A percentile compares a stretch with the other conserved stretches of the same genome.
Evolutionary conservation across 2,888 invertebrate genomes (phyloP).

Genomic region (Cephus pygmeus): DNA sequence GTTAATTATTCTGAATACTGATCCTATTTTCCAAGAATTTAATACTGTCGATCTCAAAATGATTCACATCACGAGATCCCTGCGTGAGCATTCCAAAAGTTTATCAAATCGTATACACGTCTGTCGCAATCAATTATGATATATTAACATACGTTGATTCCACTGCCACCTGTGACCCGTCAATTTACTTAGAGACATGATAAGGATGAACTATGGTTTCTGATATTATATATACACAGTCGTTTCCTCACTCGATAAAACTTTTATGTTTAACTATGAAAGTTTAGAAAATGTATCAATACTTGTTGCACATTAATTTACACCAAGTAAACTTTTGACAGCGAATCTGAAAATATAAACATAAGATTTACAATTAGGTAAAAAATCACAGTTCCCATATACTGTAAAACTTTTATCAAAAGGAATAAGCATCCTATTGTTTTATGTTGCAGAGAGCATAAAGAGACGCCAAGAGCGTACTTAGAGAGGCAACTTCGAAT

Average conservation of each 20-base stretch:
- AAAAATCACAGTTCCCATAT: too few species aligned
- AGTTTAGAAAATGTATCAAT: not conserved
- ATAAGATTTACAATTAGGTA: too few species aligned
- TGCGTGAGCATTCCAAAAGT: not conserved
- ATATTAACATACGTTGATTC: not conserved
- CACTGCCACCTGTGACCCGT: too few species aligned
- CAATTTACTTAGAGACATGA: not conserved
- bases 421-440: not conserved
- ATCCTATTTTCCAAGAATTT: too few species aligned
- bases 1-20: not conserved
- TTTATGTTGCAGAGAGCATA: conserved; percentile 33
- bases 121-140: not conserved
- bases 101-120: not conserved
- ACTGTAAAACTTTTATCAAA: too few species aligned
- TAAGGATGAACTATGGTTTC: not conserved
- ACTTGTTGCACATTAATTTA: not conserved
- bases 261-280: not conserved
- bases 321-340: not conserved
- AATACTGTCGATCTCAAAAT: too few species aligned
- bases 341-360: too few species aligned
- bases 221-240: not conserved
- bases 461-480: conserved; percentile 23
- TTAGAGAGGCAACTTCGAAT: conserved; percentile 32
- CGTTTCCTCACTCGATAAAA: not conserved
- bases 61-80: not conserved